Percentiles rank a stretch among this genome's conserved stretches.
phyloP scores from a whole-genome alignment of 2,797 vertebrate species.

The Syndactyla subalaris region DNA sequence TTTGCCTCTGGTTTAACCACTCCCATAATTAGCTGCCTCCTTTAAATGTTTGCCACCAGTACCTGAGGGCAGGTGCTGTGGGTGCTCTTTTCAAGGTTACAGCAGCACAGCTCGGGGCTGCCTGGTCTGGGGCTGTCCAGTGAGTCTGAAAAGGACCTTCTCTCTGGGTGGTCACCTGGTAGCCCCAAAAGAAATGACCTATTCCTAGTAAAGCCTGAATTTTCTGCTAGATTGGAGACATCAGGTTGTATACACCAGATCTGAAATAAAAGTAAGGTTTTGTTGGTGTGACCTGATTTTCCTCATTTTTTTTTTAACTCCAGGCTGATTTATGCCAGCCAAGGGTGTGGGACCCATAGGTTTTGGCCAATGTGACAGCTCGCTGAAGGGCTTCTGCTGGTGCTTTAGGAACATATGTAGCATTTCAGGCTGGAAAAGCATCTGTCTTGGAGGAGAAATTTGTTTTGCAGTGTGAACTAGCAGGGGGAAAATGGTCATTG shows the following conservation, averaged over 20 bases:
- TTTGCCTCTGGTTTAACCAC: not conserved
- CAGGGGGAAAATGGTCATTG: not conserved
- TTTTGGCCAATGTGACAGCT: not conserved
- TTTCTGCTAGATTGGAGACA: not conserved
- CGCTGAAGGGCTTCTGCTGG: not conserved
- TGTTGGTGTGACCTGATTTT: not conserved
- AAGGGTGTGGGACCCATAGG: not conserved
- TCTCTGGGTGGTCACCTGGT: not conserved
- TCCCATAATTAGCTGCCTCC: not conserved
- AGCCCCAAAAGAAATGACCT: not conserved
- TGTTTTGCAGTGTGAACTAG: constrained; percentile 17
- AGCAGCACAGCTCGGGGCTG: not conserved
- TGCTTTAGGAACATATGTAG: constrained; percentile 15
- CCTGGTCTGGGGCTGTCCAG: not conserved
- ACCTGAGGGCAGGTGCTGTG: not conserved
- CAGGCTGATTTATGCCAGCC: not conserved
- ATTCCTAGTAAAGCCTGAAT: not conserved
- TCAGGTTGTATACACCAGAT: not conserved
- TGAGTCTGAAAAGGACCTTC: not conserved
- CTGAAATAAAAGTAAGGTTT: not conserved
- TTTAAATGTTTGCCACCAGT: not conserved
- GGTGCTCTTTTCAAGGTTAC: not conserved
- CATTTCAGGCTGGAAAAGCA: not conserved
- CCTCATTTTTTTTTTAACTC: not conserved
- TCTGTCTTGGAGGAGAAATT: constrained; percentile 16